A percentile compares a stretch with the other conserved stretches of the same genome.
Conservation (phyloP, 2,888 invertebrate species). For the Ariolimax columbianus region DNA sequence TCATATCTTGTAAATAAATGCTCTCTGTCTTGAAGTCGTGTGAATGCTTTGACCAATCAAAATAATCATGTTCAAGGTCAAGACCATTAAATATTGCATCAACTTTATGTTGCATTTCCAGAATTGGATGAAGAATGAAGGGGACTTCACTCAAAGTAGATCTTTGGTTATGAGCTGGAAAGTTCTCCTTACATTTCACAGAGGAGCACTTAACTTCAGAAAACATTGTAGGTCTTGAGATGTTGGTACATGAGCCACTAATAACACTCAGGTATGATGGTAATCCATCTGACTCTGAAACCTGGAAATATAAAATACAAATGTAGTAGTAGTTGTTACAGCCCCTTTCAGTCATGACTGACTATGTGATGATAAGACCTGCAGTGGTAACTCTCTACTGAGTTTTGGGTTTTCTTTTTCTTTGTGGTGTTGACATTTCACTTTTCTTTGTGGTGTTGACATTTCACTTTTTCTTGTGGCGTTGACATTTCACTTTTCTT, state of each 20-base stretch:
- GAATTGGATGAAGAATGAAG: slow-evolving; percentile 24
- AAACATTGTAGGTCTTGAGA: slow-evolving; percentile 25
- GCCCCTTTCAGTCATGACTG: too few relatives aligned
- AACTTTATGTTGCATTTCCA: neutral
- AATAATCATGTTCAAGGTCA: slow-evolving; percentile 15
- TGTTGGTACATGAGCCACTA: slow-evolving; percentile 13
- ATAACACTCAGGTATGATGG: slow-evolving; percentile 37
- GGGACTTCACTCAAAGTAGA: slow-evolving; percentile 32
- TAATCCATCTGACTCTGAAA: neutral
- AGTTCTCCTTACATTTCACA: neutral
- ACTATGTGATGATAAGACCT: too few relatives aligned
- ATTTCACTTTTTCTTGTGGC: too few relatives aligned
- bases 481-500: too few relatives aligned
- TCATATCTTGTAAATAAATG: slow-evolving; percentile 22
- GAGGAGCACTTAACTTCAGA: neutral
- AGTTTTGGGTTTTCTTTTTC: too few relatives aligned
- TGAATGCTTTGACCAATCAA: slow-evolving; percentile 36
- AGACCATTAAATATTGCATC: neutral
- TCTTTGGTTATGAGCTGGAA: neutral
- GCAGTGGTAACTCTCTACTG: too few relatives aligned
- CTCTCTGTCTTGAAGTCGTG: slow-evolving; percentile 29
- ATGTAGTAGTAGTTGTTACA: too few relatives aligned
- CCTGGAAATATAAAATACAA: neutral
- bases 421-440: too few relatives aligned
- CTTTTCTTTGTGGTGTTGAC: too few relatives aligned